These are phyloP conservation scores for Octodon degus DNA, from an alignment of 2,113 vertebrate species.

Conservation along the genomic window DNA sequence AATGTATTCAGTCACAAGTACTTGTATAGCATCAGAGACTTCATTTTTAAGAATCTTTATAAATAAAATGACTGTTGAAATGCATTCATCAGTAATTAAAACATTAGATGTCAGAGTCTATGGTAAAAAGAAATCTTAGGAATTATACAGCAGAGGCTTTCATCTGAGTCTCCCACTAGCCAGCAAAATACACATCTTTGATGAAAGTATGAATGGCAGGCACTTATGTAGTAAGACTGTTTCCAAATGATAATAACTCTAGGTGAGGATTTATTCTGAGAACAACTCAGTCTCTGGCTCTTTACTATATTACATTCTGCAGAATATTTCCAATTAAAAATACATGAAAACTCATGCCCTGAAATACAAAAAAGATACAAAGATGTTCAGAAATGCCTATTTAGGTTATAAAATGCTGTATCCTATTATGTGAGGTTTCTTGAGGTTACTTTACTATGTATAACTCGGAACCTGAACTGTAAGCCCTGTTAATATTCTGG, in stretches of 20 bases:
- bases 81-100: no score
- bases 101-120: background rate
- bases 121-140: background rate
- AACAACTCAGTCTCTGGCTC: background rate
- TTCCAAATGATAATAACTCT: background rate
- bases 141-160: background rate
- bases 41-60: background rate
- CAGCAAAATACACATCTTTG: background rate
- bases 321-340: background rate
- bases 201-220: background rate
- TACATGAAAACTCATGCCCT: background rate
- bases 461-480: background rate
- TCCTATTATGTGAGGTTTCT: background rate
- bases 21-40: constrained; percentile 24
- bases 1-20: background rate
- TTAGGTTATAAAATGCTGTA: background rate
- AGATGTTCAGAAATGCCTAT: background rate
- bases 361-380: background rate
- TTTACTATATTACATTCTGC: background rate
- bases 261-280: background rate
- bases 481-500: background rate
- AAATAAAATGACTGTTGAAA: background rate
- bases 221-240: background rate
- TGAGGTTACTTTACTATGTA: background rate
- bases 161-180: background rate